These are phyloP conservation scores for Leguminivora glycinivorella DNA, from an alignment of 1,140 invertebrate species.

Conservation along the genomic window DNA sequence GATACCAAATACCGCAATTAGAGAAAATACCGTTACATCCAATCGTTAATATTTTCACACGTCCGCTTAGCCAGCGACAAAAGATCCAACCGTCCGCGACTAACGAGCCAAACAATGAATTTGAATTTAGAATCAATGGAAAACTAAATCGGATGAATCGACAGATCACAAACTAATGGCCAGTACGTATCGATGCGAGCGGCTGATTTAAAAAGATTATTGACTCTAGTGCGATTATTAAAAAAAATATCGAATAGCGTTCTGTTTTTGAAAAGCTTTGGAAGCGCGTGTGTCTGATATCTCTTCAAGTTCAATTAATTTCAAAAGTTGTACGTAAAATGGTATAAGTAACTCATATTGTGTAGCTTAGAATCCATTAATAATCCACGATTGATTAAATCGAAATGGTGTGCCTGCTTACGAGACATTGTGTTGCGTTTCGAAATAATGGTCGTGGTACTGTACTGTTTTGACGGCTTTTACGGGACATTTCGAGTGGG, in stretches of 20 bases:
- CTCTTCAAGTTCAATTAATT: slow-evolving; percentile 41
- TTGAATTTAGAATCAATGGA: slow-evolving; percentile 63
- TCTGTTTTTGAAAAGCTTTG: slow-evolving; percentile 29
- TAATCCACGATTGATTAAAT: slow-evolving; percentile 48
- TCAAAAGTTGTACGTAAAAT: slow-evolving; percentile 32
- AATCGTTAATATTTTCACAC: slow-evolving; percentile 57
- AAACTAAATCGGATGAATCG: slow-evolving; percentile 73
- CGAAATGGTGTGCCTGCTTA: slow-evolving; percentile 41
- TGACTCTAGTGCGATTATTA: slow-evolving; percentile 48
- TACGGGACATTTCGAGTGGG: slow-evolving; percentile 38
- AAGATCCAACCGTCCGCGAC: slow-evolving; percentile 47
- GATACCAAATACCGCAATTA: slow-evolving; percentile 28
- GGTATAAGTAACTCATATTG: slow-evolving; percentile 23
- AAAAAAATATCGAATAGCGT: slow-evolving; percentile 39
- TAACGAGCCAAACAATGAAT: slow-evolving; percentile 59
- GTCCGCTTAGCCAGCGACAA: slow-evolving; percentile 56
- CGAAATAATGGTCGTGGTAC: slow-evolving; percentile 36
- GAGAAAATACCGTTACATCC: slow-evolving; percentile 35
- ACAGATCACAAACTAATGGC: slow-evolving; percentile 60
- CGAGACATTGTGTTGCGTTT: slow-evolving; percentile 42
- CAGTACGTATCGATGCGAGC: slow-evolving; percentile 42
- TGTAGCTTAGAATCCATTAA: slow-evolving; percentile 38
- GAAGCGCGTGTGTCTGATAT: slow-evolving; percentile 33
- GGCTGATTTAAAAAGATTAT: slow-evolving; percentile 58
- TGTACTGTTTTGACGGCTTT: slow-evolving; percentile 47